Conservation (phyloP, 2,888 invertebrate genomes). For the Nycteola revayana region DNA sequence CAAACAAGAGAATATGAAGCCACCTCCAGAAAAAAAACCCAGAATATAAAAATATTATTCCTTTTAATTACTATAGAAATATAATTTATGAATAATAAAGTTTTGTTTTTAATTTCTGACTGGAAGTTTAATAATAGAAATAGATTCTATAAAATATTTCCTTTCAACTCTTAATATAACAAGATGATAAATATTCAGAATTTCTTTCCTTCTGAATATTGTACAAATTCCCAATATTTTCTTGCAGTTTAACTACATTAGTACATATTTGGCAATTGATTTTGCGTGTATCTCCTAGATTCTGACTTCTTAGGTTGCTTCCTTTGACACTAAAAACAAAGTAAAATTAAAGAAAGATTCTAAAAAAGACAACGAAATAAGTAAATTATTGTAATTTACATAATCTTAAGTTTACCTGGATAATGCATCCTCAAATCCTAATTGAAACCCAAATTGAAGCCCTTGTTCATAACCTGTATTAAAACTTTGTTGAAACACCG, state of each 20-base stretch:
- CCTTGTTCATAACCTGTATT: slow-evolving; percentile 86
- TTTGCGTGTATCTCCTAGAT: slow-evolving; percentile 36
- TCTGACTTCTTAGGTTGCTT: background rate
- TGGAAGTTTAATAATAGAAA: no score
- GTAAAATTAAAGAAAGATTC: no score
- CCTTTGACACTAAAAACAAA: background rate
- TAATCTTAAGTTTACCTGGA: slow-evolving; percentile 28
- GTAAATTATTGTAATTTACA: no score
- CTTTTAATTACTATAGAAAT: no score
- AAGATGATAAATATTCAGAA: slow-evolving; percentile 30
- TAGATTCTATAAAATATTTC: no score
- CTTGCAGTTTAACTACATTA: slow-evolving; percentile 38
- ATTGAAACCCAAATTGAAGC: slow-evolving; percentile 80
- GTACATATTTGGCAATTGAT: slow-evolving; percentile 68
- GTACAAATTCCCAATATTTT: slow-evolving; percentile 57
- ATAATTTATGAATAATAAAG: no score
- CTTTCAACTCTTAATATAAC: no score
- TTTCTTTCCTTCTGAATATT: slow-evolving; percentile 63
- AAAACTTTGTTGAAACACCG: slow-evolving; percentile 86
- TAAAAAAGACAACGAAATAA: no score
- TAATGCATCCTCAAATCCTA: slow-evolving; percentile 65
- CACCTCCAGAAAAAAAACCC: slow-evolving; percentile 93
- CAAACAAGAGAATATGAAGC: slow-evolving; percentile 90
- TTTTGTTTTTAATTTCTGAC: no score
- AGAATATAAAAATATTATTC: slow-evolving; percentile 63